A percentile compares a stretch with the other conserved stretches of the same genome.
These are phyloP conservation scores for Dasysyrphus albostriatus DNA, from an alignment of 2,888 invertebrate genomes.

Conservation along the genomic window DNA sequence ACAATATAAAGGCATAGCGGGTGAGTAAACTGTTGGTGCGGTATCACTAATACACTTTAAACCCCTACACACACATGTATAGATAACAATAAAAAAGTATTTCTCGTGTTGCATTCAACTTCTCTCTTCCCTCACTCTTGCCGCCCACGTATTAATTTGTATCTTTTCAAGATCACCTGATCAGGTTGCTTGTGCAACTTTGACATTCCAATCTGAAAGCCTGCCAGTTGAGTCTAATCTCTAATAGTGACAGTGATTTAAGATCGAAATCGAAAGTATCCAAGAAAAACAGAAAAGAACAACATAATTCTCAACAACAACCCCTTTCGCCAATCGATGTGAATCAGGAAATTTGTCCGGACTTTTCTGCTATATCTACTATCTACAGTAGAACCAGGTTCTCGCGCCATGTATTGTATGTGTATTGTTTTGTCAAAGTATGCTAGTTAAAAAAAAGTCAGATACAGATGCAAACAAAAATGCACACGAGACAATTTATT, in stretches of 20 bases:
- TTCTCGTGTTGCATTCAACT: slow-evolving; percentile 16
- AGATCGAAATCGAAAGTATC: slow-evolving; percentile 65
- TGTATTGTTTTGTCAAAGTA: slow-evolving; percentile 21
- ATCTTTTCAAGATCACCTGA: slow-evolving; percentile 63
- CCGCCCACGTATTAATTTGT: neutral
- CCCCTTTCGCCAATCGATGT: neutral
- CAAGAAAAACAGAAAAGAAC: slow-evolving; percentile 22
- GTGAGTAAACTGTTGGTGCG: slow-evolving; percentile 51
- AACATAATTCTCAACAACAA: neutral
- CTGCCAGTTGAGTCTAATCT: neutral
- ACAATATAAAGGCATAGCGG: slow-evolving; percentile 18
- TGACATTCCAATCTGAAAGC: slow-evolving; percentile 50
- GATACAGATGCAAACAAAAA: slow-evolving; percentile 32
- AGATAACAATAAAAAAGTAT: slow-evolving; percentile 8
- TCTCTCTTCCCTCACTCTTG: neutral
- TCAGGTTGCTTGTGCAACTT: slow-evolving; percentile 26
- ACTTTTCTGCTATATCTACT: neutral
- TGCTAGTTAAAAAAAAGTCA: slow-evolving; percentile 6
- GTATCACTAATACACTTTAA: slow-evolving; percentile 10
- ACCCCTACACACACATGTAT: neutral
- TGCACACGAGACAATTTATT: slow-evolving; percentile 69
- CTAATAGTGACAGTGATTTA: slow-evolving; percentile 18
- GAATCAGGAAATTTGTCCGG: slow-evolving; percentile 42
- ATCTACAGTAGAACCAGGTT: slow-evolving; percentile 42
- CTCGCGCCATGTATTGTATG: neutral